Evolutionary conservation across 2,888 invertebrate species (phyloP), one percentile per base, ranked within the genome.

Genomic region (Carpatolechia fugitivella): DNA sequence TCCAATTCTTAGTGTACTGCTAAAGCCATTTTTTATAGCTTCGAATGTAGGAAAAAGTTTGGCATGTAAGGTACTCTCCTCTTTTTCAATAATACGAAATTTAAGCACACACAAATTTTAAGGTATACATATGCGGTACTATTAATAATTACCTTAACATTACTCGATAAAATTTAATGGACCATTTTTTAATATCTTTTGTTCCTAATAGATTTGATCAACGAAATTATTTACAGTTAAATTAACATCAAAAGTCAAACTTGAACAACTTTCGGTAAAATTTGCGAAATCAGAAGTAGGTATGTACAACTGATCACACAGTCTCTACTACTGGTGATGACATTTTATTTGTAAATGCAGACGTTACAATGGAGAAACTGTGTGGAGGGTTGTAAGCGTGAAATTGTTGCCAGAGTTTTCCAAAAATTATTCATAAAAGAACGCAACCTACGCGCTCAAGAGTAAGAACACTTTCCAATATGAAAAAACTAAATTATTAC

Each of bases 111-210:
- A 76, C 65, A 63, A 65, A 61, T 68, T 65, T 61, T 54, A 72
- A 74, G 74, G 76, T 81, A 78, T 80, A 82, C 80, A 64, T 66
- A 75, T 73, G 79, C 78, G 66, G 69, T 65, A 71, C 74, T 74
- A 75, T 69, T 65, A 74, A 74, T 69, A 30, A 52, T 24, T 72
- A 79, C 65, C 81, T 83, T 85, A 85, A 74, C 52, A 74, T 80
- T 83, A 83, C 67, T 78, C 78, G 76, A 80, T 85, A 79, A 75
- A 80, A 67, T 79, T 82, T 84, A 88, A 84, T 88, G 88, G 89
- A 89, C 88, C 89, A 80, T 86, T 81, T 80, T 76, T 74, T 70
- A 69, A 60, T 56, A 64, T 68, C 69, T 74, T 79, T 85, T 80
- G 80, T 83, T 84, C 77, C 69, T 80, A 79, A 80, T 78, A 68